These are phyloP conservation scores for Pissodes strobi DNA, from an alignment of 1,140 invertebrate species.

Conservation along the genomic window DNA sequence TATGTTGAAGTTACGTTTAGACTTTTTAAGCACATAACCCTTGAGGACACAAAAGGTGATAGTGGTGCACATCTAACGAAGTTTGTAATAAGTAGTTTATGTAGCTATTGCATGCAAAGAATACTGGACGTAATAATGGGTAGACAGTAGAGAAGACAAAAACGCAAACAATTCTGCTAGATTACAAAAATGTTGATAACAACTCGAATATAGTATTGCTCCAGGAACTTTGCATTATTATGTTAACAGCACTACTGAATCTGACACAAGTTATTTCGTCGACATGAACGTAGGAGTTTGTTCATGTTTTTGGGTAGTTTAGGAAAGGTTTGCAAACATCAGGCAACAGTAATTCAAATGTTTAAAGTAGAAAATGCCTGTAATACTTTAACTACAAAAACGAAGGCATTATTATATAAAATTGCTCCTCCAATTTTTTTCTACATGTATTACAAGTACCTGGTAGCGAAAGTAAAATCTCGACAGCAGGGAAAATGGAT, in stretches of 20 bases:
- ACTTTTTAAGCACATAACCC: neutral
- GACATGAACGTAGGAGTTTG: neutral
- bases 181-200: neutral
- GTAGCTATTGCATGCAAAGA: neutral
- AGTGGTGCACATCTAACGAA: neutral
- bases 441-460: neutral
- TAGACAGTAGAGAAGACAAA: neutral
- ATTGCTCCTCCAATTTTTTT: neutral
- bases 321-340: neutral
- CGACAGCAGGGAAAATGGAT: neutral
- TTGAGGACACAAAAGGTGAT: neutral
- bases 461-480: neutral
- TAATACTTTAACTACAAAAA: neutral
- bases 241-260: neutral
- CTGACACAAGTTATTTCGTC: neutral
- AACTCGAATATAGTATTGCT: neutral
- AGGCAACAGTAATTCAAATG: neutral
- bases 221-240: neutral
- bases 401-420: neutral
- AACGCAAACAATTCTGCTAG: neutral
- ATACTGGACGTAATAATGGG: neutral
- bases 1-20: neutral
- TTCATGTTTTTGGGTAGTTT: neutral
- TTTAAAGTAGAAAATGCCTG: no score
- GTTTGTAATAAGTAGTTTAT: neutral